These are phyloP conservation scores for Miniopterus natalensis DNA, from an alignment of 2,113 vertebrate species.

Conservation along the genomic window DNA sequence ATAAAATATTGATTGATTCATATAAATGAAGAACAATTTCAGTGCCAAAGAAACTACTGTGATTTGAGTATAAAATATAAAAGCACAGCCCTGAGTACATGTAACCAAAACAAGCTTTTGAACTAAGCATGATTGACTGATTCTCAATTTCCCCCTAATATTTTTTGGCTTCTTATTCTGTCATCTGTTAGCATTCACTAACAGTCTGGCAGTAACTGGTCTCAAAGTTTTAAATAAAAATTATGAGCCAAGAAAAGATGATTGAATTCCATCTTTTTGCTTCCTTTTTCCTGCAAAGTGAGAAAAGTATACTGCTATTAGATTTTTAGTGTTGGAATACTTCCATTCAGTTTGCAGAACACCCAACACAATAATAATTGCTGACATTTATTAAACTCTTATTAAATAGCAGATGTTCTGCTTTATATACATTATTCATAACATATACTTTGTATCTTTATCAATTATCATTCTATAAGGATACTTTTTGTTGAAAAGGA, in stretches of 20 bases:
- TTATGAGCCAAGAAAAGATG: not conserved
- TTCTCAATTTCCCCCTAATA: not conserved
- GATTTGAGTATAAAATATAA: constrained; percentile 49
- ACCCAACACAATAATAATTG: constrained; percentile 8
- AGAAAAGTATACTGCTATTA: not conserved
- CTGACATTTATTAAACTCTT: constrained; percentile 1
- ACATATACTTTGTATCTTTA: not conserved
- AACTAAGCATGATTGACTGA: not conserved
- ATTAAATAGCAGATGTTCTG: not conserved
- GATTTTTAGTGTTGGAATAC: not conserved
- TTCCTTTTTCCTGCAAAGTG: not conserved
- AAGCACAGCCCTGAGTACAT: not conserved
- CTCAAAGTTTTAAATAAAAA: constrained; percentile 40
- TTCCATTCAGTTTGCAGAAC: not conserved
- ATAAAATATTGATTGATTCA: constrained; percentile 57
- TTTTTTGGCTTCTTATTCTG: not conserved
- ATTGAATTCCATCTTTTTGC: constrained; percentile 4
- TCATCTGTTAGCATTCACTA: constrained; percentile 12
- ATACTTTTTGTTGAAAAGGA: not conserved
- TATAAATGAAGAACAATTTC: constrained; percentile 50
- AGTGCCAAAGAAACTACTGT: not conserved
- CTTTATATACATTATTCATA: constrained; percentile 20
- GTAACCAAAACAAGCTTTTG: constrained; percentile 34
- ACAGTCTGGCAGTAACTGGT: not conserved
- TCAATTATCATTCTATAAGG: constrained; percentile 18